phyloP scores from a whole-genome alignment of 2,113 vertebrate genomes.

The Lipophrys pholis region DNA sequence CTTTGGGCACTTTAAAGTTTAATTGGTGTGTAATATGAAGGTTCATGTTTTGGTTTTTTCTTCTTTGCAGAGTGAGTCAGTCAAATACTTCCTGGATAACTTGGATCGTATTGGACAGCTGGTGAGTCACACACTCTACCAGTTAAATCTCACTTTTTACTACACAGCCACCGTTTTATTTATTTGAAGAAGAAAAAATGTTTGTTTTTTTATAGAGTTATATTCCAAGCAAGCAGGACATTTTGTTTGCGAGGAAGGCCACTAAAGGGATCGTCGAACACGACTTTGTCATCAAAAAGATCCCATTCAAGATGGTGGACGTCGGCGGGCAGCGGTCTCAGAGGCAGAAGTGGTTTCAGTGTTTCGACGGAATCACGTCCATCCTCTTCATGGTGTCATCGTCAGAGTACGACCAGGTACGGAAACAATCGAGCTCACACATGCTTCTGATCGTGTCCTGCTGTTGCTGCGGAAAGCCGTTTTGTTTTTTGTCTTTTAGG shows the following conservation, averaged over 20 bases:
- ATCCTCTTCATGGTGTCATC: constrained; percentile 98
- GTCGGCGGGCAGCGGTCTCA: constrained; percentile 97
- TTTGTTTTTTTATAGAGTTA: constrained; percentile 85
- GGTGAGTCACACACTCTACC: constrained; percentile 84
- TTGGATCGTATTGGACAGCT: constrained; percentile 96
- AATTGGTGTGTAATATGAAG: constrained; percentile 13
- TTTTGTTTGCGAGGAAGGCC: constrained; percentile 94
- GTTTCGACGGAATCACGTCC: constrained; percentile 96
- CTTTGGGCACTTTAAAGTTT: background rate
- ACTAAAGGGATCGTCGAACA: constrained; percentile 98
- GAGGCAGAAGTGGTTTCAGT: constrained; percentile 99
- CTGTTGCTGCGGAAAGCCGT: background rate
- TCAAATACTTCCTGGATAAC: constrained; percentile 98
- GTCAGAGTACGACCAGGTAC: constrained; percentile 92
- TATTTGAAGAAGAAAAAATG: too few relatives aligned
- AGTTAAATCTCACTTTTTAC: background rate
- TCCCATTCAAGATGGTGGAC: constrained; percentile 99
- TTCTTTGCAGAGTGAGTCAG: constrained; percentile 91
- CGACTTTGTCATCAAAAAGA: constrained; percentile 97
- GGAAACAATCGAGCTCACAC: background rate
- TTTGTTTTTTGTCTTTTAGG: background rate
- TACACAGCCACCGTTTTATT: background rate
- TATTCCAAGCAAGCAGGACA: constrained; percentile 94
- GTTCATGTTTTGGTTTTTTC: constrained; percentile 17
- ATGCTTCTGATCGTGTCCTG: background rate